Percentiles rank a stretch among this genome's conserved stretches.
Conservation (phyloP, 2,113 vertebrate species). For the Ochotona princeps region DNA sequence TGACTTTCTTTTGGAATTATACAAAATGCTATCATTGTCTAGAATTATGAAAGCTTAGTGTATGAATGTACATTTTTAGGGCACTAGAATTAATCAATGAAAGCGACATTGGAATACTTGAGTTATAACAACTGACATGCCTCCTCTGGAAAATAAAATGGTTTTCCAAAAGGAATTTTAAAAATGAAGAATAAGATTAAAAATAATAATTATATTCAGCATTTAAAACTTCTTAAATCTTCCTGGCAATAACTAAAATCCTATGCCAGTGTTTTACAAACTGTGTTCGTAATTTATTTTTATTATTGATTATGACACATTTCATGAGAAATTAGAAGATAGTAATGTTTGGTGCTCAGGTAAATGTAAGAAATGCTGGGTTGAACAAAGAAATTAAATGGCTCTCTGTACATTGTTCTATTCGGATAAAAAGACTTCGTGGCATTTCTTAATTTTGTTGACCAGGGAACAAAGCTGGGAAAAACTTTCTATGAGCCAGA, state of each 20-base stretch:
- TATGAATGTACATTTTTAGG: constrained; percentile 37
- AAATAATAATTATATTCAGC: constrained; percentile 6
- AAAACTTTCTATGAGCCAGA: background rate
- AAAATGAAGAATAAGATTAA: constrained; percentile 56
- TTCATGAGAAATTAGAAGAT: constrained; percentile 33
- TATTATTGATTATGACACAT: constrained; percentile 17
- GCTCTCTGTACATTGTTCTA: background rate
- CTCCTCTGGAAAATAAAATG: constrained; percentile 21
- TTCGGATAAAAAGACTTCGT: background rate
- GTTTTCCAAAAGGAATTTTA: background rate
- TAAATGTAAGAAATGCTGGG: background rate
- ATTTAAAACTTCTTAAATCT: constrained; percentile 48
- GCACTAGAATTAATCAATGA: background rate
- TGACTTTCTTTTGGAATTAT: constrained; percentile 50
- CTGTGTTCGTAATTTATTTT: background rate
- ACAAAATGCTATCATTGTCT: constrained; percentile 30
- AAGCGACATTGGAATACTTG: constrained; percentile 20
- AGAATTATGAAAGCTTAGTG: constrained; percentile 15
- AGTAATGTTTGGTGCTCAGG: background rate
- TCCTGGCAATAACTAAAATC: background rate
- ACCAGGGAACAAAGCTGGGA: constrained; percentile 31
- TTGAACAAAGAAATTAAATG: constrained; percentile 12
- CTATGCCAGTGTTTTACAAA: background rate
- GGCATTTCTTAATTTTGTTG: constrained; percentile 29
- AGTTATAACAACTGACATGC: background rate